Percentiles rank a stretch among this genome's conserved stretches.
phyloP scores from a whole-genome alignment of 2,113 vertebrate genomes.

The Electrona antarctica region DNA sequence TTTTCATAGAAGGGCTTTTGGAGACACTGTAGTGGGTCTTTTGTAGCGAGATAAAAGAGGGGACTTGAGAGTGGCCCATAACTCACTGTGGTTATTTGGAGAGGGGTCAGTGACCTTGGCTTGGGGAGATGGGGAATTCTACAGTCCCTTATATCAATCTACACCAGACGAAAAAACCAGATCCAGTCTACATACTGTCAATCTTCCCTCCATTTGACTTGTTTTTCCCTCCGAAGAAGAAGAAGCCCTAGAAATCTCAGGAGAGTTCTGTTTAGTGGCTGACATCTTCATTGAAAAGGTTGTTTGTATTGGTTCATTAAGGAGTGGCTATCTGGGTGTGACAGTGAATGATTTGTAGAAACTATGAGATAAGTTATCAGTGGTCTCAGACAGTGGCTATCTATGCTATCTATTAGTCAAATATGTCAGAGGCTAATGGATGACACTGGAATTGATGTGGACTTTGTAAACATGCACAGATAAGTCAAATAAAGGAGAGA shows the following conservation, averaged over 20 bases:
- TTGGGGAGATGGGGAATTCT: conserved; percentile 54
- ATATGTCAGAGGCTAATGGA: conserved; percentile 71
- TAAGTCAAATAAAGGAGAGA: conserved; percentile 55
- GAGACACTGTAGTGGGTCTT: conserved; percentile 53
- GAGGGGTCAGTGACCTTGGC: conserved; percentile 62
- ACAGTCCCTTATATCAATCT: conserved; percentile 49
- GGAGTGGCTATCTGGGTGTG: conserved; percentile 28
- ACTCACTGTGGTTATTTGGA: conserved; percentile 64
- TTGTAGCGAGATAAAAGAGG: conserved; percentile 62
- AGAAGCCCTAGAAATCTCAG: conserved; percentile 16
- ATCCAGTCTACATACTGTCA: conserved; percentile 34
- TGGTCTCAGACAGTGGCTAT: conserved; percentile 63
- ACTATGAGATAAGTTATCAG: conserved; percentile 64
- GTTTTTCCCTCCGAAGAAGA: conserved; percentile 34
- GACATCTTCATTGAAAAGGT: conserved; percentile 25
- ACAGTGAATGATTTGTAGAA: conserved; percentile 72
- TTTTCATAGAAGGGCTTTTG: conserved; percentile 31
- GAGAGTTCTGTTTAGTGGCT: conserved; percentile 28
- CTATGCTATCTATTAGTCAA: conserved; percentile 68
- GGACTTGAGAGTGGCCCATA: conserved; percentile 55
- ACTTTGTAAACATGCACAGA: conserved; percentile 59
- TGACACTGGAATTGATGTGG: conserved; percentile 49
- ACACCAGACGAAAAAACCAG: conserved; percentile 12
- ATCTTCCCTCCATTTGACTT: conserved; percentile 32
- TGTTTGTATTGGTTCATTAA: conserved; percentile 68